A percentile compares a stretch with the other conserved stretches of the same genome.
phyloP scores from a whole-genome alignment of 2,797 vertebrate species.

The Peromyscus eremicus region DNA sequence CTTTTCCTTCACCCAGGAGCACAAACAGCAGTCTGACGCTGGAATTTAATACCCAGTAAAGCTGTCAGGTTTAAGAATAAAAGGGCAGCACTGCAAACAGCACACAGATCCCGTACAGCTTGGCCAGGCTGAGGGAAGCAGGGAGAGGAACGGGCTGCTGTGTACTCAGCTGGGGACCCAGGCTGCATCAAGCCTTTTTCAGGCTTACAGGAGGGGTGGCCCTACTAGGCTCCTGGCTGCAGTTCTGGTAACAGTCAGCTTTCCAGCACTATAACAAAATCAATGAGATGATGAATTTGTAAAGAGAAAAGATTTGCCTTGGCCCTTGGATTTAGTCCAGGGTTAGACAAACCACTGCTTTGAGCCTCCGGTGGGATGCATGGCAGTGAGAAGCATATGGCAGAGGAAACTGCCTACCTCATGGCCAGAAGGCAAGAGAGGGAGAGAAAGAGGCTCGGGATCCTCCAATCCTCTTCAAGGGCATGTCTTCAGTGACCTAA shows the following conservation, averaged over 20 bases:
- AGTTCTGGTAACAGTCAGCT: background rate
- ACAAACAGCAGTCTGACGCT: conserved; percentile 57
- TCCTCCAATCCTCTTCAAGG: background rate
- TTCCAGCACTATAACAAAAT: background rate
- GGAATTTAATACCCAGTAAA: conserved; percentile 74
- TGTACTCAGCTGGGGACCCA: background rate
- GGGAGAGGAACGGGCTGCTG: background rate
- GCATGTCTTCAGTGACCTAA: background rate
- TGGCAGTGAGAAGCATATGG: too few species aligned
- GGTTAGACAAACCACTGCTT: background rate
- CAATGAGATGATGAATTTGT: background rate
- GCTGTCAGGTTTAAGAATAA: conserved; percentile 70
- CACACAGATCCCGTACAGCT: background rate
- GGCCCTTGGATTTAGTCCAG: background rate
- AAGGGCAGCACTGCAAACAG: conserved; percentile 58
- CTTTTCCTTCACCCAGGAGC: conserved; percentile 20
- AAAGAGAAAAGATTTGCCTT: background rate
- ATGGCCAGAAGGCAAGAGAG: background rate
- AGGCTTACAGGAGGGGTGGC: background rate
- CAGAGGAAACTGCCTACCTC: background rate
- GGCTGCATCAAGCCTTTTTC: background rate
- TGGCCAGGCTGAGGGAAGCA: background rate
- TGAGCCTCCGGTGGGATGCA: background rate
- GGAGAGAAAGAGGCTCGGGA: background rate
- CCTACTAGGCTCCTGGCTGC: background rate